phyloP scores from a whole-genome alignment of 2,113 vertebrate genomes.

The Neotragus pygmaeus region DNA sequence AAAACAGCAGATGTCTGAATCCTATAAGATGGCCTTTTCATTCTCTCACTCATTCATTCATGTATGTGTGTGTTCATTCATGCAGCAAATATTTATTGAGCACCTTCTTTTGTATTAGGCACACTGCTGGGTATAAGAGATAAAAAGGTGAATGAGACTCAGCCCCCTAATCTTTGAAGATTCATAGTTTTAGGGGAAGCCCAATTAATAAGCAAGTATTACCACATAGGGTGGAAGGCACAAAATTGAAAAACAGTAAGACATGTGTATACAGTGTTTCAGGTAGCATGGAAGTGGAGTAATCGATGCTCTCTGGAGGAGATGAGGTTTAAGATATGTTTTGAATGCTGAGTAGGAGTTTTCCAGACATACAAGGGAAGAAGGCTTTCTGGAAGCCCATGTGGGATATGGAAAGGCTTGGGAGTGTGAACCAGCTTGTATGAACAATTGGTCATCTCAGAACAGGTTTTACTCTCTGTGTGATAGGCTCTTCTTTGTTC shows the following conservation, averaged over 20 bases:
- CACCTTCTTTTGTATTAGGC: neutral
- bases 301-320: neutral
- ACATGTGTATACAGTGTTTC: neutral
- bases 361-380: neutral
- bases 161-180: neutral
- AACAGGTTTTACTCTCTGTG: neutral
- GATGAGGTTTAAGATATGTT: neutral
- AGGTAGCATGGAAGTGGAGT: neutral
- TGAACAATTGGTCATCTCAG: neutral
- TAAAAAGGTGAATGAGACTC: neutral
- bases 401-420: neutral
- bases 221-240: neutral
- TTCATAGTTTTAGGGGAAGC: neutral
- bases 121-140: neutral
- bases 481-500: neutral
- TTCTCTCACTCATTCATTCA: neutral
- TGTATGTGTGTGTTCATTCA: neutral
- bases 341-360: neutral
- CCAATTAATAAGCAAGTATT: neutral
- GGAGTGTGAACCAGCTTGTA: neutral
- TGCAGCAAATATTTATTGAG: neutral
- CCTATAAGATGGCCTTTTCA: neutral
- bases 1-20: neutral
- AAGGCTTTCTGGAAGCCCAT: neutral
- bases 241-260: neutral